Base-by-base conservation (phyloP, 2,113 vertebrate genomes). In the Aegypius monachus region DNA sequence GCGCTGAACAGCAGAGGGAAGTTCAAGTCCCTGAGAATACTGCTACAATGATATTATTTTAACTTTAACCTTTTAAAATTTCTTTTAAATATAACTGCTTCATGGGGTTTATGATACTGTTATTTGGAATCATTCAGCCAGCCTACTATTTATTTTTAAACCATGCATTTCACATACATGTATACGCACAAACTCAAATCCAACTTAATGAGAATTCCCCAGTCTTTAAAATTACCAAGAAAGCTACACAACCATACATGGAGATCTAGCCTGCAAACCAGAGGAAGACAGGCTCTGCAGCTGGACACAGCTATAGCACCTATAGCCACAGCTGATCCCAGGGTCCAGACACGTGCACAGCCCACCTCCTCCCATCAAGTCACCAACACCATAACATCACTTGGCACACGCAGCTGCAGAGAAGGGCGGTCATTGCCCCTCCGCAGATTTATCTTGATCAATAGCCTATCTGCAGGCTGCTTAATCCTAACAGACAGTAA, bases 291-390 rank as follows among this genome's bases (percentile, higher is more conserved):
- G 32, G 55, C n/a, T 45, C 58, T 68, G 62, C 36, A 56, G 81
- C 29, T 73, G 81, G 68, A 12, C 7, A 5, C 45, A 59, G 78
- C 81, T 26, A 13, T 0, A 0, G 70, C 56, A 48, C 15, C 7
- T 2, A 11, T 1, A 26, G 32, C 27, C 50, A 66, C 66, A 52
- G 42, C 48, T 2, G 4, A 20, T 20, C 21, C 56, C 71, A 63
- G 23, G 29, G 5, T 11, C 19, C 2, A 1, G 62, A 25, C 14
- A 3, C 0, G 2, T 1, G 2, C 19, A 40, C 42, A 73, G 19
- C 56, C 26, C n/a, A 88, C 75, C 59, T 74, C 42, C 21, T 79
- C 29, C 68, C 38, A 38, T 13, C 67, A 16, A 34, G 22, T 25
- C 83, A 52, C 42, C 48, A n/a, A 16, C 45, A 38, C 47, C 32